A percentile compares a stretch with the other conserved stretches of the same genome.
Evolutionary conservation across 2,113 vertebrate species (phyloP).

Genomic region (Pedionomus torquatus): DNA sequence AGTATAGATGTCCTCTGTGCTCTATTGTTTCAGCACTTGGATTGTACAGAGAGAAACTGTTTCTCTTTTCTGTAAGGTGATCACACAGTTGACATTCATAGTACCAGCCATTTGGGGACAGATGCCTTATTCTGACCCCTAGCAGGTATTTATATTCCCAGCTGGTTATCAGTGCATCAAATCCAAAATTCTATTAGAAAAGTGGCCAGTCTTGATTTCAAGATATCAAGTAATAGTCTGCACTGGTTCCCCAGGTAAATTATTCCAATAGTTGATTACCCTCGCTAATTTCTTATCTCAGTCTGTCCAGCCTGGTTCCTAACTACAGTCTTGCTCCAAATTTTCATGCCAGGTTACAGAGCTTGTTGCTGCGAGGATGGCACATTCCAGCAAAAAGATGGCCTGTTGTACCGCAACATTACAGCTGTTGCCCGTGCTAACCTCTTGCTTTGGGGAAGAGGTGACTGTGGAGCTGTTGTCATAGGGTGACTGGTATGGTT

Average conservation of each 20-base stretch:
- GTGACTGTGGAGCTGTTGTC: not conserved
- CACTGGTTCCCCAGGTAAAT: slow-evolving; percentile 25
- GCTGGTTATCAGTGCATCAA: not conserved
- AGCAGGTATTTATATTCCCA: not conserved
- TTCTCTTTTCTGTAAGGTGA: not conserved
- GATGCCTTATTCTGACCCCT: not conserved
- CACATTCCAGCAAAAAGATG: not conserved
- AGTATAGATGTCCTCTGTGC: not conserved
- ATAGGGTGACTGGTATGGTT: not conserved
- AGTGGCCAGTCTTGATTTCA: slow-evolving; percentile 15
- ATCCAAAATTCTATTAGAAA: slow-evolving; percentile 12
- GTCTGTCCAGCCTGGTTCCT: slow-evolving; percentile 6
- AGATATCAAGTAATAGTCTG: not conserved
- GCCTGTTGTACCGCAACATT: not conserved
- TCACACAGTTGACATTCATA: not conserved
- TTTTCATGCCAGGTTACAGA: not conserved
- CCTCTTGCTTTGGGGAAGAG: not conserved
- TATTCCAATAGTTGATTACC: slow-evolving; percentile 14
- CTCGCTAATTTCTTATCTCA: slow-evolving; percentile 10
- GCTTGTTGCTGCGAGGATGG: not conserved
- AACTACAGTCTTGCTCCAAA: not conserved
- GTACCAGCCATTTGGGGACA: not conserved
- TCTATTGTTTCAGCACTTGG: not conserved
- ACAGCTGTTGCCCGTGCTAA: not conserved
- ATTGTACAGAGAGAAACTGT: not conserved